Percentiles rank a stretch among this genome's conserved stretches.
phyloP scores from a whole-genome alignment of 1,140 invertebrate genomes.

The Drosophila persimilis region DNA sequence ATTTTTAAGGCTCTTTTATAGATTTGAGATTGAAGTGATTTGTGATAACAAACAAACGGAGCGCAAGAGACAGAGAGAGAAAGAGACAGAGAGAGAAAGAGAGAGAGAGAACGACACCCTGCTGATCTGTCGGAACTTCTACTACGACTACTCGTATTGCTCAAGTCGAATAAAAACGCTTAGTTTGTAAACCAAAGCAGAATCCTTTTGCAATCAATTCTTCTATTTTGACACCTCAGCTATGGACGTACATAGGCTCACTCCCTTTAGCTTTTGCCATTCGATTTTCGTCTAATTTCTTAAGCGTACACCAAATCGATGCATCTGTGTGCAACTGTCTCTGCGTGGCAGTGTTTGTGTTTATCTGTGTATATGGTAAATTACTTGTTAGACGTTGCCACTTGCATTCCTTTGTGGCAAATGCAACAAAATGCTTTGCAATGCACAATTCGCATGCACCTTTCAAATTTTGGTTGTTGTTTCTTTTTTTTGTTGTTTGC shows the following conservation, averaged over 20 bases:
- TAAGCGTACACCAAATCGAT: slow-evolving; percentile 15
- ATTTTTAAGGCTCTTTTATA: slow-evolving; percentile 33
- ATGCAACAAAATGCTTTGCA: slow-evolving; percentile 66
- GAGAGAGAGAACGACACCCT: neutral
- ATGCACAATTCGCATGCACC: slow-evolving; percentile 76
- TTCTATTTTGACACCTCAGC: too few species aligned
- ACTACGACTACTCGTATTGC: too few species aligned
- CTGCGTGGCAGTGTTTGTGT: neutral
- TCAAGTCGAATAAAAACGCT: too few species aligned
- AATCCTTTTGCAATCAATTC: too few species aligned
- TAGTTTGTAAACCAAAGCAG: too few species aligned
- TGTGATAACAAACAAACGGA: neutral
- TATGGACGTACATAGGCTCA: too few species aligned
- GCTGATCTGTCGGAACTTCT: too few species aligned
- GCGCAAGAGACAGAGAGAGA: too few species aligned
- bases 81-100: neutral
- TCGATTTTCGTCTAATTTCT: neutral
- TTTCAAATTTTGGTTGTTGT: slow-evolving; percentile 60
- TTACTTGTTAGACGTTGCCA: slow-evolving; percentile 47
- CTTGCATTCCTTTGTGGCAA: slow-evolving; percentile 72
- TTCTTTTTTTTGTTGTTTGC: slow-evolving; percentile 1
- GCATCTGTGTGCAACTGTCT: neutral
- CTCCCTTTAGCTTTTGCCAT: slow-evolving; percentile 12
- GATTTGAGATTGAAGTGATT: slow-evolving; percentile 44
- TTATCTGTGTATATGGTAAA: slow-evolving; percentile 29